phyloP scores from a whole-genome alignment of 2,113 vertebrate genomes.

The Burhinus bistriatus region DNA sequence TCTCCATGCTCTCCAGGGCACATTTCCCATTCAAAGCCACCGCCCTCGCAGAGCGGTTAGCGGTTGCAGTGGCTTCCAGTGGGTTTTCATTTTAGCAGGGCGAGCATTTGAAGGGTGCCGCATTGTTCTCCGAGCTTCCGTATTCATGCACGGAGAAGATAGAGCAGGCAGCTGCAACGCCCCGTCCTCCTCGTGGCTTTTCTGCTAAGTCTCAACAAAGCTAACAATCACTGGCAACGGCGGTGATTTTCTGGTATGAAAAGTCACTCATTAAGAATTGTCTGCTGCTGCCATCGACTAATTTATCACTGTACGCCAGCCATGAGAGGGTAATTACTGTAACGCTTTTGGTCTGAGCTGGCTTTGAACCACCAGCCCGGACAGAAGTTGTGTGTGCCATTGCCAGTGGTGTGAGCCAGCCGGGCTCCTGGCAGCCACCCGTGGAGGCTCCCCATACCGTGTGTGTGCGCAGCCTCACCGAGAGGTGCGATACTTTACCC shows the following conservation, averaged over 20 bases:
- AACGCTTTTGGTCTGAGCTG: background rate
- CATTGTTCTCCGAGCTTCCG: background rate
- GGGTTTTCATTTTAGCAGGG: background rate
- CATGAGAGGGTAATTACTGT: background rate
- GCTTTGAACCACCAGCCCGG: background rate
- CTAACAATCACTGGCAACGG: background rate
- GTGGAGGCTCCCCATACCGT: background rate
- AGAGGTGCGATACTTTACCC: background rate
- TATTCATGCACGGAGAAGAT: background rate
- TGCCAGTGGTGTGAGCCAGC: background rate
- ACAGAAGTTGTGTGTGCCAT: background rate
- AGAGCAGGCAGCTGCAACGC: background rate
- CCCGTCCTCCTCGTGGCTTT: background rate
- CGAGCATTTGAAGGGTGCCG: background rate
- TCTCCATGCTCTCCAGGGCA: background rate
- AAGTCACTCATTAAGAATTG: constrained; percentile 31
- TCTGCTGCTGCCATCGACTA: constrained; percentile 4
- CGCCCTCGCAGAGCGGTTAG: background rate
- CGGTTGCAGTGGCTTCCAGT: background rate
- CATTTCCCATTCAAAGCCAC: background rate
- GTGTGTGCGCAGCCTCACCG: background rate
- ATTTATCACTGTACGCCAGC: background rate
- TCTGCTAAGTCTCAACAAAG: background rate
- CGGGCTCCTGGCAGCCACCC: background rate
- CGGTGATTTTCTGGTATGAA: background rate